Evolutionary conservation across 2,888 invertebrate genomes (phyloP).

Genomic region (Philonicus albiceps): DNA sequence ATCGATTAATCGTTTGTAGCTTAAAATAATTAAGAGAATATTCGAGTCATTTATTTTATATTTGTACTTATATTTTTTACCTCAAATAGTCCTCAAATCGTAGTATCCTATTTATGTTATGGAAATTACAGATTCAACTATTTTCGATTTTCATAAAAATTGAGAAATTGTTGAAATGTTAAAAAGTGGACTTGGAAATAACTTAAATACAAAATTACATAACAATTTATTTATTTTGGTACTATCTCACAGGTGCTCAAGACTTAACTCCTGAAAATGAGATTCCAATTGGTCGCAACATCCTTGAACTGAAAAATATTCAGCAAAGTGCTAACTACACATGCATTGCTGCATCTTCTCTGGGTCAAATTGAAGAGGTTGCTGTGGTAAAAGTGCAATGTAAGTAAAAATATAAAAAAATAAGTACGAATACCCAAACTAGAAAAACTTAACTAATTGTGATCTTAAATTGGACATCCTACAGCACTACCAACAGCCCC

Average conservation of each 20-base stretch:
- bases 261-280: conserved; percentile 91
- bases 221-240: too few relatives aligned
- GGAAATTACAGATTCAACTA: too few relatives aligned
- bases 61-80: too few relatives aligned
- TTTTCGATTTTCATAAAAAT: too few relatives aligned
- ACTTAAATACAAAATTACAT: too few relatives aligned
- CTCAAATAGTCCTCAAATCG: too few relatives aligned
- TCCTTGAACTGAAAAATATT: conserved; percentile 84
- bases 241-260: conserved; percentile 66
- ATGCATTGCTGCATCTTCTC: conserved; percentile 92
- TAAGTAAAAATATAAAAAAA: conserved; percentile 65
- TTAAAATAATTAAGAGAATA: neutral
- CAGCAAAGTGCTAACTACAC: conserved; percentile 95
- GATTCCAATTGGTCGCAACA: conserved; percentile 84
- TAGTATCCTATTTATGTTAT: too few relatives aligned
- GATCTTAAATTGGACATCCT: neutral
- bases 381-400: conserved; percentile 96
- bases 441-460: neutral
- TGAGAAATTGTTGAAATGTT: too few relatives aligned
- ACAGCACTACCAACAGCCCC: conserved; percentile 91
- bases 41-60: too few relatives aligned
- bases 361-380: conserved; percentile 88
- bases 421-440: neutral
- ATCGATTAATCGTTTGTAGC: neutral
- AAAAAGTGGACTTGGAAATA: too few relatives aligned